Evolutionary conservation across 2,797 vertebrate species (phyloP), one percentile per base, ranked within the genome.

Genomic region (Nasua narica): DNA sequence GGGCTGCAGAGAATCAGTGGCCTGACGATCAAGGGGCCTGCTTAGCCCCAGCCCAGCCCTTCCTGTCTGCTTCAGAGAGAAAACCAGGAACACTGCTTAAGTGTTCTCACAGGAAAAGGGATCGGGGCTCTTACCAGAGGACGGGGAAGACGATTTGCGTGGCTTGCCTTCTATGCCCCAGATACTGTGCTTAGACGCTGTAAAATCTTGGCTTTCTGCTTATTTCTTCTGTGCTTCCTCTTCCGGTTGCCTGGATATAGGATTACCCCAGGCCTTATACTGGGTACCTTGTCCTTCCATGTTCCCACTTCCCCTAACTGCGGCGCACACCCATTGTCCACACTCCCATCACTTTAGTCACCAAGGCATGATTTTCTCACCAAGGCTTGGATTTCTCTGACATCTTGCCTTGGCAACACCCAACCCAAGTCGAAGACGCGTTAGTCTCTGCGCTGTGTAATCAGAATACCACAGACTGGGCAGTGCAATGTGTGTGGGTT

Each of bases 61-160:
- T 19, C n/a, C 37, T 37, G 14, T 81, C 29, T 35, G 14, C 35
- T 76, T 84, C 21, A 37, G n/a, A 86, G 82, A 58, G 48, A 70
- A 86, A 82, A 50, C 19, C 3, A 27, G 92, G 35, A 83, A 18
- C 25, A n/a, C 40, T 14, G 27, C 12, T 82, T 37, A 21, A 40
- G 60, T 43, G 32, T 54, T 58, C 50, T 65, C 25, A 10, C 13
- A 29, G 90, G 56, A 52, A 52, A n/a, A 0, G 37, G 40, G 60
- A 5, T 21, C 13, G 32, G 77, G 35, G 14, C 19, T 81, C 43
- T 65, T 35, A 23, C 4, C 11, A 15, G 81, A 21, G 40, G 37
- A 4, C 50, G 29, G 72, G 40, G 29, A 27, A 32, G 60, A 14
- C 6, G n/a, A 15, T 1, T 27, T 3, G 7, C 0, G 0, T 0